A percentile compares a stretch with the other conserved stretches of the same genome.
phyloP scores from a whole-genome alignment of 1,140 invertebrate species.

The Atta texana region DNA sequence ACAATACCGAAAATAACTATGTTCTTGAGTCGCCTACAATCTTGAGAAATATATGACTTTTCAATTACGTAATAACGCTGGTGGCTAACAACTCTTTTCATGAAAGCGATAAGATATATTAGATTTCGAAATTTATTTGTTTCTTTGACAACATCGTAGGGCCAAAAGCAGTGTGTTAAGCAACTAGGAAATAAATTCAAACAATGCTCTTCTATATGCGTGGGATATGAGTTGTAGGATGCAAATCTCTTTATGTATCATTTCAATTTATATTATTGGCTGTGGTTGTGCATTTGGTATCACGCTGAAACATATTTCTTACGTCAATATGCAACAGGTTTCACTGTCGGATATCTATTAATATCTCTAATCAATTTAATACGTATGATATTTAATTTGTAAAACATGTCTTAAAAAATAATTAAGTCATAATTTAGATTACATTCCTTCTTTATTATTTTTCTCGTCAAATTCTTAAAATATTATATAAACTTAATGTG shows the following conservation, averaged over 20 bases:
- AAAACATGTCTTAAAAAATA: neutral
- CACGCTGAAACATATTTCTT: neutral
- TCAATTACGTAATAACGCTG: slow-evolving; percentile 13
- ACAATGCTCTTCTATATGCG: neutral
- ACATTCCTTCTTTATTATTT: neutral
- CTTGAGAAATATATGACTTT: neutral
- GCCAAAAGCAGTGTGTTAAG: neutral
- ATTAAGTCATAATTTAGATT: neutral
- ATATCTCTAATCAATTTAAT: neutral
- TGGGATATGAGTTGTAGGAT: neutral
- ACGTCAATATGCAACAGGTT: neutral
- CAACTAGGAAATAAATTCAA: slow-evolving; percentile 32
- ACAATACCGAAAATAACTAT: neutral
- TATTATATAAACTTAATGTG: neutral
- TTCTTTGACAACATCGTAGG: neutral
- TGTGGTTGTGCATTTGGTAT: neutral
- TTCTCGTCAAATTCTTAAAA: neutral
- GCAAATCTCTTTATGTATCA: neutral
- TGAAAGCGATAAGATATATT: neutral
- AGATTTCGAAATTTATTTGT: neutral
- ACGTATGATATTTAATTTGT: neutral
- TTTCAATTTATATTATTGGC: neutral
- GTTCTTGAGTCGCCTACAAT: neutral
- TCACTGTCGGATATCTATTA: neutral
- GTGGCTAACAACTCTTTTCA: neutral